Conservation (phyloP, 92 coral and sea anemone genomes). For the Epizoanthus illoricatus region DNA sequence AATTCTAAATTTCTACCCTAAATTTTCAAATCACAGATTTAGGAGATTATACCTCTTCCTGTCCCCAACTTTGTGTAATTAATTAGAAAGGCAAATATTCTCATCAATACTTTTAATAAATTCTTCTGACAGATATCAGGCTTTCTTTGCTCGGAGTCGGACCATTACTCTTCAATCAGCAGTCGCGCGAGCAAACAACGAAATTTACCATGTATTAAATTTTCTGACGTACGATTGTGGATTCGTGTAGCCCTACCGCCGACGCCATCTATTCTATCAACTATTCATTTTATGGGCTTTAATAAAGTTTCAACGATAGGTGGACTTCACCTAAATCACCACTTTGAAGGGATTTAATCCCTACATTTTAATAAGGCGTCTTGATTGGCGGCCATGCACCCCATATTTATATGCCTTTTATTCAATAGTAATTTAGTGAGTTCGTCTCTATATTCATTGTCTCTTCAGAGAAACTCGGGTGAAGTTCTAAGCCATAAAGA, state of each 20-base stretch:
- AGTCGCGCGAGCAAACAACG: background rate
- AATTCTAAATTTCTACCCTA: background rate
- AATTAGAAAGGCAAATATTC: slow-evolving; percentile 15
- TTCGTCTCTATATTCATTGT: too few relatives aligned
- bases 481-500: too few relatives aligned
- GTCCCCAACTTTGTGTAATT: slow-evolving; percentile 13
- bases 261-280: background rate
- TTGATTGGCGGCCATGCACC: background rate
- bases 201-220: slow-evolving; percentile 3
- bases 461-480: too few relatives aligned
- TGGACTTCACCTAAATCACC: background rate
- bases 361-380: background rate
- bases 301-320: background rate
- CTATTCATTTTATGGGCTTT: background rate
- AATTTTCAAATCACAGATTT: background rate
- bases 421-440: too few relatives aligned
- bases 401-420: too few relatives aligned
- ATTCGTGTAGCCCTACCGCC: background rate
- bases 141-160: background rate
- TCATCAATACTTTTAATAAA: slow-evolving; percentile 7
- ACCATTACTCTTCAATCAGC: background rate
- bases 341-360: background rate
- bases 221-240: background rate
- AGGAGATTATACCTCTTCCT: background rate
- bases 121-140: background rate